Conservation (phyloP, 1,140 invertebrate species). For the Sipha flava region DNA sequence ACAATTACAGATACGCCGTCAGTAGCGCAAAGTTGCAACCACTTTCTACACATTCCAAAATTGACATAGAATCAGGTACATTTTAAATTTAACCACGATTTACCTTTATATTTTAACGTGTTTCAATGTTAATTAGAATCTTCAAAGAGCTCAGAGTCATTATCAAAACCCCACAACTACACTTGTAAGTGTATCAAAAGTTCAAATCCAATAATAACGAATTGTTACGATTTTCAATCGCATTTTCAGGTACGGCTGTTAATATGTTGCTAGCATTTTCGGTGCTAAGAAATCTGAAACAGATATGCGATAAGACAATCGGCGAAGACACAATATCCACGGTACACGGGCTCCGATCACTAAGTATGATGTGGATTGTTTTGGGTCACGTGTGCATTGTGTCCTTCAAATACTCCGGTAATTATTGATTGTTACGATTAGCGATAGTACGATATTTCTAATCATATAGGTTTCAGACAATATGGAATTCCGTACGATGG, state of each 20-base stretch:
- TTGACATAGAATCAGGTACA: slow-evolving; percentile 14
- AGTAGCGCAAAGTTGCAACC: slow-evolving; percentile 5
- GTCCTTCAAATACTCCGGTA: slow-evolving; percentile 68
- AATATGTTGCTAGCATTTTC: slow-evolving; percentile 72
- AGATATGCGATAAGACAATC: slow-evolving; percentile 67
- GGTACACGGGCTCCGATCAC: slow-evolving; percentile 69
- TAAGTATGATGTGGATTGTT: slow-evolving; percentile 89
- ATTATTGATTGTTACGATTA: not conserved
- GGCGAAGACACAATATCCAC: slow-evolving; percentile 71
- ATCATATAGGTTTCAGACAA: slow-evolving; percentile 51
- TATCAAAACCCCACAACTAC: not conserved
- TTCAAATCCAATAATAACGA: not conserved
- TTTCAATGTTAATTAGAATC: not conserved
- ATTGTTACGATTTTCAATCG: not conserved
- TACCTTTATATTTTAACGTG: not conserved
- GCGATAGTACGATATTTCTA: not conserved
- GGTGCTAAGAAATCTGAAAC: slow-evolving; percentile 60
- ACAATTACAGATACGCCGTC: slow-evolving; percentile 34
- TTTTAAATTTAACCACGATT: not conserved
- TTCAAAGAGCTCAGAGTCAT: not conserved
- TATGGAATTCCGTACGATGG: slow-evolving; percentile 64
- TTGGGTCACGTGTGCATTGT: slow-evolving; percentile 80
- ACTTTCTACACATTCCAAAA: slow-evolving; percentile 7
- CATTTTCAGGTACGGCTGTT: slow-evolving; percentile 46
- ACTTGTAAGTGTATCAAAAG: not conserved